Percentiles rank a stretch among this genome's conserved stretches.
Conservation (phyloP, 1,140 invertebrate genomes). For the Drosophila pseudoananassae region DNA sequence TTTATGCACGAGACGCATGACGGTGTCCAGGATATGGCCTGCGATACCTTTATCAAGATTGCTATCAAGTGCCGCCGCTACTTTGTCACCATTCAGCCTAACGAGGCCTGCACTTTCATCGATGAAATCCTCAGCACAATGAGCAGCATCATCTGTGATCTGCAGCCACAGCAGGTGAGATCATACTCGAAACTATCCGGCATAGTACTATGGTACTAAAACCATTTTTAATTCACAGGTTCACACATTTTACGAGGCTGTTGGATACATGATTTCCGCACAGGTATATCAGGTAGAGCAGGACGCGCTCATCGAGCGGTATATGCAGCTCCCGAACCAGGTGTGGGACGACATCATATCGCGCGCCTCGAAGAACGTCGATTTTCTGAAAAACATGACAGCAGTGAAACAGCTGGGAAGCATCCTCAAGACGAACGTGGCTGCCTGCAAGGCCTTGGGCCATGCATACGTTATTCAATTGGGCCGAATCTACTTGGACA, state of each 20-base stretch:
- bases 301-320: conserved; percentile 97
- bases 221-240: conserved; percentile 86
- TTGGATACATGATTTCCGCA: conserved; percentile 99
- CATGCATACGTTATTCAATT: conserved; percentile 98
- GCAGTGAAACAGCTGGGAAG: conserved; percentile 98
- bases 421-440: conserved; percentile 99
- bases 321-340: conserved; percentile 99
- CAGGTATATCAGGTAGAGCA: conserved; percentile 95
- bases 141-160: conserved; percentile 99
- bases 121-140: conserved; percentile 99
- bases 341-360: conserved; percentile 99
- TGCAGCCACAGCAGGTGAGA: conserved; percentile 96
- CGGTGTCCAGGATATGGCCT: conserved; percentile 99
- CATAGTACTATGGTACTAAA: too few species aligned
- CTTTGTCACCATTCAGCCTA: conserved; percentile 98
- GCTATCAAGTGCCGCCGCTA: conserved; percentile 99
- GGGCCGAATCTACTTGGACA: conserved; percentile 98
- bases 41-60: conserved; percentile 99
- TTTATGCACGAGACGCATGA: conserved; percentile 99
- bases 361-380: conserved; percentile 98
- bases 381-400: conserved; percentile 97
- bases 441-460: conserved; percentile 98
- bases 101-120: conserved; percentile 98
- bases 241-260: conserved; percentile 99
- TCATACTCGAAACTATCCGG: too few species aligned